Base-by-base conservation (phyloP, 2,797 vertebrate species). In the Syngnathus rostellatus region DNA sequence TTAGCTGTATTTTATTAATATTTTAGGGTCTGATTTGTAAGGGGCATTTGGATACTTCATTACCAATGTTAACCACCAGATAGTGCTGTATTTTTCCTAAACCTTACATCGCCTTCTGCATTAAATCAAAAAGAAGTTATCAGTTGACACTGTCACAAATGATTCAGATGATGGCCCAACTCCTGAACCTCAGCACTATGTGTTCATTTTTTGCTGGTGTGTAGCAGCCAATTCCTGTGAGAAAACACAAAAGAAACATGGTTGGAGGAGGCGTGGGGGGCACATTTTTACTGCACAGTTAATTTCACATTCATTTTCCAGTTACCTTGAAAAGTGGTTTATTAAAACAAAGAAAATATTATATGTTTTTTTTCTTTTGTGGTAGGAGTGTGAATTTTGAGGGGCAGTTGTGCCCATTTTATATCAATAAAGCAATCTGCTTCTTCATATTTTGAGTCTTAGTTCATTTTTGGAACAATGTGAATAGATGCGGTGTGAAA, bases 181-280 rank as follows among this genome's bases (percentile, higher is more conserved):
- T 81, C 66, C 72, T 86, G 72, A 86, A 84, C 65, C 74, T 83
- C 1, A 90, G 80, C 66, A 90, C n/a, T 58, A 91, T 81, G 63
- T 86, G 79, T 58, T 90, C 83, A 3, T 85, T 60, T 38, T 41
- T 70, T 72, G 69, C 64, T 1, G 77, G 85, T 63, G 2, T 74
- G 73, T 88, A 89, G 72, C 88, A 89, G 72, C 84, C 80, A 1
- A 88, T 68, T 68, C 86, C 86, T 90, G 81, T 62, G 41, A 65
- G 41, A 66, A 64, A 38, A 37, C 12, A 59, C 17, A 8, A 39
- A 60, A 39, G 6, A 38, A 59, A 59, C 19, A 10, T n/a, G 37
- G 4, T 39, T 59, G 1, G 39, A 59, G 17, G 10, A 3, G 3
- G 2, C 2, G 21, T 19, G n/a, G n/a, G 1, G 8, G 16, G 31